Base-by-base conservation (phyloP, 2,797 vertebrate genomes). In the Serranus cabrilla region DNA sequence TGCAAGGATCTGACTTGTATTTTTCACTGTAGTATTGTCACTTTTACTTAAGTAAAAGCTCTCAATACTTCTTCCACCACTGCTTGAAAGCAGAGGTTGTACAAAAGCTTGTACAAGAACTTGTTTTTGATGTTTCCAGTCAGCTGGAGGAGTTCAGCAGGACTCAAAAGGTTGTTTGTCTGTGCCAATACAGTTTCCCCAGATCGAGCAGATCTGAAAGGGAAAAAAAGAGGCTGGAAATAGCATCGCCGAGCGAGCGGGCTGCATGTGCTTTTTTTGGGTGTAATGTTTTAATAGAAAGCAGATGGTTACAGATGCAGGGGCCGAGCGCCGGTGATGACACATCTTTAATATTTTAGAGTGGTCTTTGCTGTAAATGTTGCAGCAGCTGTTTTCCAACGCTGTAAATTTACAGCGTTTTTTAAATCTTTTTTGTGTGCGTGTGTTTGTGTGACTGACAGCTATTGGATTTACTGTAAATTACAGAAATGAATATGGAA, bases 291-390 rank as follows among this genome's bases (percentile, higher is more conserved):
- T 94, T 94, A 95, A 95, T 94, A 94, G 93, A 95, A 94, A 94
- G 88, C 95, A 95, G 94, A 95, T 95, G 94, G 92, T 85, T 92
- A 86, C 91, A 91, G 93, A 94, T 90, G 90, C 91, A 91, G 67
- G 79, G 90, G 89, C 91, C 88, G 87, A 88, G 86, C 63, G 83
- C 89, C 79, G 90, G 85, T 88, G 91, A 92, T 93, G 92, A 94
- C 93, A 94, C 87, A 87, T 94, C 93, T 95, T 95, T 95, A 96
- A 96, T 96, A 95, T 95, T 95, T 95, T 93, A 95, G 93, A 96
- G 94, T 95, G 95, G 94, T 93, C 92, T 92, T 92, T 91, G 92
- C 92, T 92, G 93, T 95, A 95, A 96, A 95, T 82, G 91, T 93
- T 93, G 91, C 92, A 91, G 94, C 94, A 94, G 94, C 95, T 95